Base-by-base conservation (phyloP, 2,113 vertebrate species). In the Rissa tridactyla region DNA sequence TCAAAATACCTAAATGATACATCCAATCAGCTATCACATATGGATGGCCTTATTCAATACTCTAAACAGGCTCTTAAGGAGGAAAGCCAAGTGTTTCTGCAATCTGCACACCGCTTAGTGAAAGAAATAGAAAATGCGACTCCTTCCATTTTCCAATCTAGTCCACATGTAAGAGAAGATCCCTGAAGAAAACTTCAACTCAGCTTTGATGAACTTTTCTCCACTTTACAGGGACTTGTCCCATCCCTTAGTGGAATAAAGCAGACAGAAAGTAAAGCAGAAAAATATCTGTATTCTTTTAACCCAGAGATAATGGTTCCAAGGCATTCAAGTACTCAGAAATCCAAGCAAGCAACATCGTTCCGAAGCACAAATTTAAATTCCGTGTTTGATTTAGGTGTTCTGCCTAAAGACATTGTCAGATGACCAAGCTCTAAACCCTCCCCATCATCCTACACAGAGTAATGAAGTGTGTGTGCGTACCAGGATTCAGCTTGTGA, bases 61-160 rank as follows among this genome's bases (percentile, higher is more conserved):
- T 97, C 96, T n/a, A 97, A 98, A 85, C 96, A 98, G 57, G 97
- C 97, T 6, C 92, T 97, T 34, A 97, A 98, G 78, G 97, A 98
- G 85, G 96, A 96, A 2, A 97, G 95, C 27, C 97, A 97, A 23
- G 89, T 96, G 1, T 98, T 98, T 86, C 87, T 98, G 40, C 97
- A 98, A 80, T 98, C 97, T 2, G 97, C 97, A 86, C 95, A 96
- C 55, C 75, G 91, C 13, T 96, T 98, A 25, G 87, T 97, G 72
- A 96, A 96, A 71, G 97, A 98, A 95, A 97, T 97, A 9, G 96
- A 97, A 75, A 96, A 96, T 0, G 92, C 92, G 61, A 95, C 97
- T 86, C 94, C 95, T 73, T 96, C 47, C 49, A 94, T 96, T 84
- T 97, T 81, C 42, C 66, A 97, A 60, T 96, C 97, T 5, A 95